Evolutionary conservation across 2,888 invertebrate species (phyloP).

Genomic region (Glaucopsyche alexis): DNA sequence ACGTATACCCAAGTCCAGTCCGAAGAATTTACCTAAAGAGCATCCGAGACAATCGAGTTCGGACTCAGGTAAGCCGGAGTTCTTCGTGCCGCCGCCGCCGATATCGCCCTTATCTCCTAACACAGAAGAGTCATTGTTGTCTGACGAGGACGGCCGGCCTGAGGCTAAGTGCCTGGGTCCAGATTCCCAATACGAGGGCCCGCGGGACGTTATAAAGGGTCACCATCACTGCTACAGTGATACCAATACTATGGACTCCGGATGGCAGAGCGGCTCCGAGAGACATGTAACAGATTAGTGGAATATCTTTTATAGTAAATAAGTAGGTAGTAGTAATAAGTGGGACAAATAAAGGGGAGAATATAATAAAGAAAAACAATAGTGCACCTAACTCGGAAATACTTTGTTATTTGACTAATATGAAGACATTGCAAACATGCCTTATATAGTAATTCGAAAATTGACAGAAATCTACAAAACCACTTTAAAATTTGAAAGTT

Average conservation of each 20-base stretch:
- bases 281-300: constrained; percentile 75
- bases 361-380: not conserved
- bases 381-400: not conserved
- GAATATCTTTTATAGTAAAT: too few species aligned
- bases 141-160: constrained; percentile 54
- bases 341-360: too few species aligned
- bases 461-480: too few species aligned
- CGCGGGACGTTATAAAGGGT: constrained; percentile 62
- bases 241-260: constrained; percentile 83
- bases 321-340: too few species aligned
- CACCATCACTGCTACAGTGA: constrained; percentile 80
- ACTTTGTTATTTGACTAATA: not conserved
- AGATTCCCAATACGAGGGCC: constrained; percentile 69
- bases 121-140: constrained; percentile 67
- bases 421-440: not conserved
- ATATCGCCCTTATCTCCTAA: constrained; percentile 65
- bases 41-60: constrained; percentile 57
- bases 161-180: constrained; percentile 66
- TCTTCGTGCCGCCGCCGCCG: constrained; percentile 57
- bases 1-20: constrained; percentile 57
- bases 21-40: constrained; percentile 54
- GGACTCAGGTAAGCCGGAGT: constrained; percentile 54
- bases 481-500: too few species aligned
- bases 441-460: not conserved
- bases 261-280: constrained; percentile 85